phyloP scores from a whole-genome alignment of 2,113 vertebrate genomes.

The Steatornis caripensis region DNA sequence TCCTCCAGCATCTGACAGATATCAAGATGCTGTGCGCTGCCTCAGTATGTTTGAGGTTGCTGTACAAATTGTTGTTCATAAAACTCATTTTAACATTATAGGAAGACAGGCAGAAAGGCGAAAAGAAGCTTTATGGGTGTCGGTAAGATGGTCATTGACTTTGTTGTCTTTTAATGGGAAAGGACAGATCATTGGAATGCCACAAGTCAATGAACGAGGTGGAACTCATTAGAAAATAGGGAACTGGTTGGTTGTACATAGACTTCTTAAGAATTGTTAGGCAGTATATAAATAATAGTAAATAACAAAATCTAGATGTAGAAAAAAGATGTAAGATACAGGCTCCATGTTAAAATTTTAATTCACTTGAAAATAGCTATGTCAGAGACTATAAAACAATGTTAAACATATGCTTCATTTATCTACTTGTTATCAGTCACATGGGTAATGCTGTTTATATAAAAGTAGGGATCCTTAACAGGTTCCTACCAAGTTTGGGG shows the following conservation, averaged over 20 bases:
- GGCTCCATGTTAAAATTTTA: background rate
- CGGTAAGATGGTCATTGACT: background rate
- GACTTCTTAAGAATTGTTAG: background rate
- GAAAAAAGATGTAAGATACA: background rate
- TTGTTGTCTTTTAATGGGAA: background rate
- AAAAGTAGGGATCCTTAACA: background rate
- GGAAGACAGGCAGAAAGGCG: background rate
- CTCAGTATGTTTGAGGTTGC: background rate
- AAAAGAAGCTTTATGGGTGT: background rate
- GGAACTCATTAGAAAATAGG: background rate
- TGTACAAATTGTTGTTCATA: background rate
- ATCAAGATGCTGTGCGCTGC: background rate
- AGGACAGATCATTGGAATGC: background rate
- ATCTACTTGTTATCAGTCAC: conserved; percentile 33
- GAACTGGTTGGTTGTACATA: background rate
- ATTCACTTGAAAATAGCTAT: background rate
- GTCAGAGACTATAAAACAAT: conserved; percentile 17
- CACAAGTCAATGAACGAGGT: background rate
- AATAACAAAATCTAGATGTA: background rate
- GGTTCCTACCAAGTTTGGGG: background rate
- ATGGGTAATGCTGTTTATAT: background rate
- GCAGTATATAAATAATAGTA: background rate
- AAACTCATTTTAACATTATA: background rate
- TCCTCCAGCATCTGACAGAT: background rate
- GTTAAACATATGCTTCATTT: background rate